phyloP scores from a whole-genome alignment of 2,113 vertebrate species.

The Furnarius figulus region DNA sequence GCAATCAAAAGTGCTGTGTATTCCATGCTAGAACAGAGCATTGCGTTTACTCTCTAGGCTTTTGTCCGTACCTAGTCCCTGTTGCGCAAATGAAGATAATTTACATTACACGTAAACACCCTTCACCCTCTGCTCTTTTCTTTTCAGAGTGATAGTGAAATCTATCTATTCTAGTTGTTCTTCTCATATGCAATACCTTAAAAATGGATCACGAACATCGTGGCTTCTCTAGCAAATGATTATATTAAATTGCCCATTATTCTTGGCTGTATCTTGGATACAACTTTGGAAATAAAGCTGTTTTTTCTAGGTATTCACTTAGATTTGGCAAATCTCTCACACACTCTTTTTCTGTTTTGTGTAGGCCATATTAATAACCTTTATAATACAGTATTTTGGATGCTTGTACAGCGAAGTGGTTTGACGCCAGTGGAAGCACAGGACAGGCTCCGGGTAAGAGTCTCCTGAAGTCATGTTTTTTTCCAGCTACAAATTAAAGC shows the following conservation, averaged over 20 bases:
- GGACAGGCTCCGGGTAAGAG: constrained; percentile 83
- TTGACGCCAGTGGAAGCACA: constrained; percentile 88
- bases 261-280: background rate
- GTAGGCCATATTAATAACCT: constrained; percentile 96
- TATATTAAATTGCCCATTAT: background rate
- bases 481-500: background rate
- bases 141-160: background rate
- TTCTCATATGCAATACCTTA: background rate
- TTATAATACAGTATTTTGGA: constrained; percentile 96
- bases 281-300: background rate
- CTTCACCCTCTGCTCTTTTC: background rate
- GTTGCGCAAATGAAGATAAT: background rate
- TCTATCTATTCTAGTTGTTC: background rate
- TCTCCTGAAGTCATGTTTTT: background rate
- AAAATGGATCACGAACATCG: background rate
- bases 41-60: background rate
- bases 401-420: constrained; percentile 87
- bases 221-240: background rate
- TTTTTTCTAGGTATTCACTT: background rate
- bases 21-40: background rate
- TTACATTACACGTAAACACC: background rate
- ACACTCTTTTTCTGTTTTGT: background rate
- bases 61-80: background rate
- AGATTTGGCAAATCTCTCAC: background rate
- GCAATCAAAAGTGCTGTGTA: background rate